Evolutionary conservation across 1,140 invertebrate species (phyloP).

Genomic region (Alviniconcha marisindica): DNA sequence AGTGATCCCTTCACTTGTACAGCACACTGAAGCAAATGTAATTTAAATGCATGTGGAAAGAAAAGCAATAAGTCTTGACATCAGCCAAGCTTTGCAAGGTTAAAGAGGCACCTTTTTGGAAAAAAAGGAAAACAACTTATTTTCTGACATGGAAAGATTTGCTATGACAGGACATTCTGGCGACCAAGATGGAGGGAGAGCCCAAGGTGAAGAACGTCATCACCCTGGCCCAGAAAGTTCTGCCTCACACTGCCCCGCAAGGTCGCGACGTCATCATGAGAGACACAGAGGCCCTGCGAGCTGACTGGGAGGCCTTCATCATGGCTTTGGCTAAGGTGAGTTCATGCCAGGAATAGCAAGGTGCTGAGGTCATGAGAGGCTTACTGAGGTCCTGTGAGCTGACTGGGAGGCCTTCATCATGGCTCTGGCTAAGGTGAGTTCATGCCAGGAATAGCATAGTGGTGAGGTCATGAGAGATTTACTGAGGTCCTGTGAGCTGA

Average conservation of each 20-base stretch:
- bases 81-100: too few species aligned
- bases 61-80: too few species aligned
- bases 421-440: conserved; percentile 65
- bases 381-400: conserved; percentile 67
- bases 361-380: conserved; percentile 87
- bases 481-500: conserved; percentile 67
- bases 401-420: conserved; percentile 71
- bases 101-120: too few species aligned
- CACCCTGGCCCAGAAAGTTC: conserved; percentile 89
- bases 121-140: too few species aligned
- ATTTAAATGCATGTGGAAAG: too few species aligned
- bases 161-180: conserved; percentile 82
- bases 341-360: conserved; percentile 78
- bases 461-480: conserved; percentile 85
- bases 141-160: too few species aligned
- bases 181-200: conserved; percentile 86
- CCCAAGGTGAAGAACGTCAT: conserved; percentile 88
- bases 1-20: too few species aligned
- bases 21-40: too few species aligned
- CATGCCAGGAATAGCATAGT: conserved; percentile 82
- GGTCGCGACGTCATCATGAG: conserved; percentile 89
- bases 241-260: conserved; percentile 89
- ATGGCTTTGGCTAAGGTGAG: conserved; percentile 67
- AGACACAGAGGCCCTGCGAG: conserved; percentile 69
- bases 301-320: conserved; percentile 70